A percentile compares a stretch with the other conserved stretches of the same genome.
phyloP scores from a whole-genome alignment of 64 coral and sea anemone genomes.

The Dendronephthya gigantea region DNA sequence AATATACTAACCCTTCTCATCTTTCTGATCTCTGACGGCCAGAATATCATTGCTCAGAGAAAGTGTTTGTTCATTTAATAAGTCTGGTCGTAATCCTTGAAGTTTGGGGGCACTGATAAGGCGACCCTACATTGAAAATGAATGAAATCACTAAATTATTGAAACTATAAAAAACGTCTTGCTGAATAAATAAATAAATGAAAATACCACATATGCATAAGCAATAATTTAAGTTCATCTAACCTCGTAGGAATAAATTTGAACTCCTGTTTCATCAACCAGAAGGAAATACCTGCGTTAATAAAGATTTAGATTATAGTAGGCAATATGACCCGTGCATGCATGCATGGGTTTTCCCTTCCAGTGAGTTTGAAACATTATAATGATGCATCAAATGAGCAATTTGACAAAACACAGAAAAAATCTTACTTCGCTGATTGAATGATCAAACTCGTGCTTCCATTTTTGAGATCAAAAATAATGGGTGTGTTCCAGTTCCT shows the following conservation, averaged over 20 bases:
- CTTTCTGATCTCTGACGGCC: slow-evolving; percentile 88
- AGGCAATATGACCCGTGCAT: too few species aligned
- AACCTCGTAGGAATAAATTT: slow-evolving; percentile 93
- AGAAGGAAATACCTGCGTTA: slow-evolving; percentile 73
- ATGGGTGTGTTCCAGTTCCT: slow-evolving; percentile 93
- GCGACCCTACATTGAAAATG: slow-evolving; percentile 55
- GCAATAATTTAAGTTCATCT: neutral
- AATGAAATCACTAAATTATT: slow-evolving; percentile 17
- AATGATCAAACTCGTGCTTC: slow-evolving; percentile 68
- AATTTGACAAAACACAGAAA: too few species aligned
- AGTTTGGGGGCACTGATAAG: slow-evolving; percentile 72
- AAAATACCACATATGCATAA: too few species aligned
- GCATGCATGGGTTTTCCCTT: too few species aligned
- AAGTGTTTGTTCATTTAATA: slow-evolving; percentile 87
- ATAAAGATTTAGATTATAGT: too few species aligned
- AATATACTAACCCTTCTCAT: slow-evolving; percentile 65
- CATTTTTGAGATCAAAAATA: slow-evolving; percentile 99
- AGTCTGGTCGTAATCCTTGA: slow-evolving; percentile 66
- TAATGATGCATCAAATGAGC: too few species aligned
- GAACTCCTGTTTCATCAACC: slow-evolving; percentile 87
- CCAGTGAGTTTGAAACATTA: too few species aligned
- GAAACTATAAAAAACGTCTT: too few species aligned
- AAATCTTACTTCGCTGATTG: slow-evolving; percentile 50
- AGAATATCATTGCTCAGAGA: slow-evolving; percentile 83
- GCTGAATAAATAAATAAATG: too few species aligned